phyloP scores from a whole-genome alignment of 2,888 invertebrate species.

The Melangyna quadrimaculata region DNA sequence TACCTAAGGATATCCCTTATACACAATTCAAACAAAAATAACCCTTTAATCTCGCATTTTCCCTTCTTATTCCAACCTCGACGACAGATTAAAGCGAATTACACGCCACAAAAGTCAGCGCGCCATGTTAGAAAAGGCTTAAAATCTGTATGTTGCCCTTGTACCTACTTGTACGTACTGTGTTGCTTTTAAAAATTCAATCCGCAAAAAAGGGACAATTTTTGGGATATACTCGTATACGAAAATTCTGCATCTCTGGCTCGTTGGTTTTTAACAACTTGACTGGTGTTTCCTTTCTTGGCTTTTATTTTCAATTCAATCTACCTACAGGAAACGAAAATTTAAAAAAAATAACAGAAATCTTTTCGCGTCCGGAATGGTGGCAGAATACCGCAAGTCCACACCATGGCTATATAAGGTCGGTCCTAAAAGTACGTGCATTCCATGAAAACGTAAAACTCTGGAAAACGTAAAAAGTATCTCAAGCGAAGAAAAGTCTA shows the following conservation, averaged over 20 bases:
- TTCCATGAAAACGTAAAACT: constrained; percentile 16
- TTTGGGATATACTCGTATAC: neutral
- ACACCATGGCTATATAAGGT: neutral
- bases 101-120: constrained; percentile 49
- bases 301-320: constrained; percentile 37
- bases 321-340: neutral
- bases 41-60: constrained; percentile 39
- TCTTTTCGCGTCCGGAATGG: constrained; percentile 16
- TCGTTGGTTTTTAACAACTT: constrained; percentile 12
- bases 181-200: constrained; percentile 36
- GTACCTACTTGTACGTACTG: neutral
- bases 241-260: neutral
- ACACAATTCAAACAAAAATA: constrained; percentile 49
- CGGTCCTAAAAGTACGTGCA: constrained; percentile 16
- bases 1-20: neutral
- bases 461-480: constrained; percentile 27
- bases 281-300: constrained; percentile 29
- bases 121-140: constrained; percentile 13
- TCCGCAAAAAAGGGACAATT: constrained; percentile 10
- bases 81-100: constrained; percentile 63
- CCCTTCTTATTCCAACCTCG: constrained; percentile 28
- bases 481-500: constrained; percentile 64
- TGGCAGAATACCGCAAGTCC: neutral
- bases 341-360: constrained; percentile 1
- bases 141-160: constrained; percentile 14